These are phyloP conservation scores for Diaphora mendica DNA, from an alignment of 2,888 invertebrate genomes.

Conservation along the genomic window DNA sequence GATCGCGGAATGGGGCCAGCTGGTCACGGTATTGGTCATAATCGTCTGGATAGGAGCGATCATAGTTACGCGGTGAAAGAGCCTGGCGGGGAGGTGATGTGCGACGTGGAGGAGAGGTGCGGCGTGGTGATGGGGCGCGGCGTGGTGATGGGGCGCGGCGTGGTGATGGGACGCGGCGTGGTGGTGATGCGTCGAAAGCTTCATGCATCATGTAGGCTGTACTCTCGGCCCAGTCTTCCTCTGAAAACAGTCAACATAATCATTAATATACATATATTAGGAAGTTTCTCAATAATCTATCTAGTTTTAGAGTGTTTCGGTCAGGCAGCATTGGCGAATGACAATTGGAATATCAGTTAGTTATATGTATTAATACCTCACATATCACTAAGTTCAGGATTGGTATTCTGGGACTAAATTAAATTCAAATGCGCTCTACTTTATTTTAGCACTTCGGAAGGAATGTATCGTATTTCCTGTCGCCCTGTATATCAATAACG, in stretches of 20 bases:
- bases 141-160: conserved; percentile 56
- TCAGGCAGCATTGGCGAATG: no score
- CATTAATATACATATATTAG: neutral
- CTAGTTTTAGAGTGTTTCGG: no score
- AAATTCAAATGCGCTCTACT: neutral
- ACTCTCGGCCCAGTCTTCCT: conserved; percentile 91
- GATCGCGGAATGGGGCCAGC: conserved; percentile 77
- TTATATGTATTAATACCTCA: neutral
- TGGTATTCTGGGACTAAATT: neutral
- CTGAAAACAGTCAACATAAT: conserved; percentile 77
- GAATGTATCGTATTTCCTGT: neutral
- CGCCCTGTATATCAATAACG: neutral
- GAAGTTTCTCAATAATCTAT: neutral
- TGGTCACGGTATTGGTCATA: conserved; percentile 70
- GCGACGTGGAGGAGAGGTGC: conserved; percentile 61
- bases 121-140: conserved; percentile 55
- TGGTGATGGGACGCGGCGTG: conserved; percentile 62
- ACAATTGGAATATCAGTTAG: neutral
- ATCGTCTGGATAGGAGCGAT: conserved; percentile 64
- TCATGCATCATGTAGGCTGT: conserved; percentile 88
- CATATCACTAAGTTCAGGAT: neutral
- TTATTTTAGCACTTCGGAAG: neutral
- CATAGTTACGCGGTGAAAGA: conserved; percentile 64
- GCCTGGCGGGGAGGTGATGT: conserved; percentile 64
- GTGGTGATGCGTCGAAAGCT: conserved; percentile 81